Evolutionary conservation across 2,113 vertebrate species (phyloP).

Genomic region (Furnarius figulus): DNA sequence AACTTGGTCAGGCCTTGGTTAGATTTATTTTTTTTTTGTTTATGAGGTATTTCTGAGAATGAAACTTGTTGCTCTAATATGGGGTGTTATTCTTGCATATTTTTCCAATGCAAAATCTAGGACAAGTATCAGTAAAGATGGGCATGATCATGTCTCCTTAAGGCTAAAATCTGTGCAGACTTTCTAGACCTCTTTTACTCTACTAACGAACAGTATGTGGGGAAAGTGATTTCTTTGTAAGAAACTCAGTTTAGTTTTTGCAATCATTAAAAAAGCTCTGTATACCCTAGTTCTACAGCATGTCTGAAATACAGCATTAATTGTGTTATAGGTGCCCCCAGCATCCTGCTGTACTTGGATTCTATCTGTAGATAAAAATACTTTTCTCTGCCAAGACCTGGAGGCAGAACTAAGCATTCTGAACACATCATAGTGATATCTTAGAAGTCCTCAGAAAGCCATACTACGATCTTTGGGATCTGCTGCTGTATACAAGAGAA

Average conservation of each 20-base stretch:
- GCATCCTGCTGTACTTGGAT: background rate
- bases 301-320: background rate
- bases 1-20: background rate
- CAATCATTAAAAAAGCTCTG: background rate
- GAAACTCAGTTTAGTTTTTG: background rate
- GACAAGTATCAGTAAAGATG: background rate
- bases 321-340: background rate
- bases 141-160: background rate
- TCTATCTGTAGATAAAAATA: background rate
- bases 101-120: background rate
- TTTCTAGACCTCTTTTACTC: background rate
- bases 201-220: background rate
- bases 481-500: background rate
- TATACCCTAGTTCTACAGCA: background rate
- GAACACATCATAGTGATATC: fast-evolving
- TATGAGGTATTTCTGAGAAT: background rate
- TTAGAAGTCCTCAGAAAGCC: background rate
- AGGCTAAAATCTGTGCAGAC: background rate
- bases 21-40: too few relatives aligned
- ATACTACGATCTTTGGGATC: background rate
- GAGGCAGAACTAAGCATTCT: background rate
- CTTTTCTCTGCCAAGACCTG: background rate
- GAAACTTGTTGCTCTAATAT: background rate
- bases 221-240: background rate
- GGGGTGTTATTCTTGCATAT: background rate